Base-by-base conservation (phyloP, 2,888 invertebrate species). In the Petrolisthes manimaculis region DNA sequence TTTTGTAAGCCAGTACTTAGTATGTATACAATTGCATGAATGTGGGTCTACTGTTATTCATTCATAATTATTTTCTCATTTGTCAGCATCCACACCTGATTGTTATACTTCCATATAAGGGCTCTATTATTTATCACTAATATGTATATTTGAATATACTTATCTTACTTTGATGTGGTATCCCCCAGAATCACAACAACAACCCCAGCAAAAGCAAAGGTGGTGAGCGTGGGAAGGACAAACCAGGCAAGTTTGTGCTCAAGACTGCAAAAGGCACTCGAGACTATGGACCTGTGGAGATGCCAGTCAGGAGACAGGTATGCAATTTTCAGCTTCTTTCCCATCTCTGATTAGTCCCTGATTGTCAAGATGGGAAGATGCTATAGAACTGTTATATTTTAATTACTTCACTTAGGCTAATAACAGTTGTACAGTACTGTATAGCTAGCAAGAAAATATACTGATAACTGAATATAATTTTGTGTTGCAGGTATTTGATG, bases 211-310 rank as follows among this genome's bases (percentile, higher is more conserved):
- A 55, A 55, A 55, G 74, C 12, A 83, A 83, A 81, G 86, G 67
- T 24, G 77, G 77, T 53, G 54, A 82, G 14, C 37, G 67, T 6
- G 14, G 78, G 21, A 84, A 86, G 55, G 77, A 84, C 14, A 89
- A 89, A 82, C n/a, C 81, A 4, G 92, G 92, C 24, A 92, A 92
- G 79, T 90, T 92, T 74, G 88, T 86, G 24, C 90, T 92, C 37
- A 92, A 92, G 85, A 92, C 92, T 54, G 88, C 91, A 51, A 91
- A 94, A 94, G 95, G 99, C 5, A 99, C 99, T 0, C 94, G 98
- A 88, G 99, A 99, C 93, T 99, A 97, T 94, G 96, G 95, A 89
- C 98, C 99, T 0, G 96, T 96, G 92, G 98, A 99, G 93, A 99
- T 99, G 98, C 96, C 97, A 0, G 94, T 99, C 89, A 95, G 99